Percentiles rank a stretch among this genome's conserved stretches.
These are phyloP conservation scores for Drosophila rellima DNA, from an alignment of 2,888 invertebrate species.

Conservation along the genomic window DNA sequence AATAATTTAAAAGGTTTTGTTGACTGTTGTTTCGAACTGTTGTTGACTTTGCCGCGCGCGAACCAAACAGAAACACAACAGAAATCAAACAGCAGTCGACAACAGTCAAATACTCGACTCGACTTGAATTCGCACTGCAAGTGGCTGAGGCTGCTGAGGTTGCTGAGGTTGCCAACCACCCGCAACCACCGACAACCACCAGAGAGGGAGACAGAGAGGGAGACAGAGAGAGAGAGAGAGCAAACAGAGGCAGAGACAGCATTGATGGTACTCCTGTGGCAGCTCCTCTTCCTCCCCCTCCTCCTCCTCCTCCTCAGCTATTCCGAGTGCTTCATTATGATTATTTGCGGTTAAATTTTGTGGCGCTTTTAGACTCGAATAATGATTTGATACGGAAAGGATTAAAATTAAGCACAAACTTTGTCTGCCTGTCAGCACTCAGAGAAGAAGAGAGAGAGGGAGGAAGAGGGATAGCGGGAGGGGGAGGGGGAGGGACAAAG, in stretches of 20 bases:
- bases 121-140: too few species aligned
- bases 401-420: constrained; percentile 85
- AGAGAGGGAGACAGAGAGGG: constrained; percentile 5
- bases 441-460: not conserved
- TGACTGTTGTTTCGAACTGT: constrained; percentile 77
- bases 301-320: constrained; percentile 3
- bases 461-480: not conserved
- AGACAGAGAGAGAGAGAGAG: constrained; percentile 3
- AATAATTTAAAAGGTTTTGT: constrained; percentile 81
- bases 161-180: constrained; percentile 38
- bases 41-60: constrained; percentile 83
- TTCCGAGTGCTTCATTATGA: constrained; percentile 77
- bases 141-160: constrained; percentile 24
- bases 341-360: constrained; percentile 83
- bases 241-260: constrained; percentile 16
- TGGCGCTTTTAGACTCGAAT: constrained; percentile 67
- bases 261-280: constrained; percentile 38
- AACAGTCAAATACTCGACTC: constrained; percentile 12
- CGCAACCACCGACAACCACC: constrained; percentile 51
- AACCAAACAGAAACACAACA: constrained; percentile 70
- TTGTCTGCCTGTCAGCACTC: constrained; percentile 56
- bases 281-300: constrained; percentile 1
- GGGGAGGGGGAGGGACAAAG: not conserved
- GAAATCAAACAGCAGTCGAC: constrained; percentile 66
- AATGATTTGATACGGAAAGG: constrained; percentile 85